A percentile compares a stretch with the other conserved stretches of the same genome.
Evolutionary conservation across 1,140 invertebrate species (phyloP).

Genomic region (Atta texana): DNA sequence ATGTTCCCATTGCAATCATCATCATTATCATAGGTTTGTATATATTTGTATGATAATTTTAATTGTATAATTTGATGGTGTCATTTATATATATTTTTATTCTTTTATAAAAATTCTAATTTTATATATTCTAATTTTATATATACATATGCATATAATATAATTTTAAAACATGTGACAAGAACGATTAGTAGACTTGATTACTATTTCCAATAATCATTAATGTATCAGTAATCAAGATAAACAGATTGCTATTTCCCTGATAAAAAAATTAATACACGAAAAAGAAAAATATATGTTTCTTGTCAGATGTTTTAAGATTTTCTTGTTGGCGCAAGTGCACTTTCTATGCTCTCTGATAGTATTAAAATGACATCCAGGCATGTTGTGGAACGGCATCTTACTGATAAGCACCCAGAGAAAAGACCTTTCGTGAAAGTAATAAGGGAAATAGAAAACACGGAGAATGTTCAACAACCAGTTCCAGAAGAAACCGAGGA

Average conservation of each 20-base stretch:
- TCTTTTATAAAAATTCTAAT: conserved; percentile 11
- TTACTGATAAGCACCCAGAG: conserved; percentile 88
- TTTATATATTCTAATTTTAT: conserved; percentile 17
- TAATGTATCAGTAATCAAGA: not conserved
- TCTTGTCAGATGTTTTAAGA: conserved; percentile 68
- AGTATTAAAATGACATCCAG: conserved; percentile 74
- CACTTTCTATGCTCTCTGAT: conserved; percentile 72
- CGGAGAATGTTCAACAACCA: conserved; percentile 76
- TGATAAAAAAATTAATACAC: not conserved
- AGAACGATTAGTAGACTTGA: not conserved
- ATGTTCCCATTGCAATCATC: conserved; percentile 89
- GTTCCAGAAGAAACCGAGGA: conserved; percentile 69
- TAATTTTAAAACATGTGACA: conserved; percentile 68
- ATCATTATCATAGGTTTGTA: conserved; percentile 88
- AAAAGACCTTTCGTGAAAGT: conserved; percentile 86
- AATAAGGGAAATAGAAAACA: conserved; percentile 87
- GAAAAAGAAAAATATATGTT: not conserved
- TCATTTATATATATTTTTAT: not conserved
- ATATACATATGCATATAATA: not conserved
- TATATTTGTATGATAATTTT: conserved; percentile 13
- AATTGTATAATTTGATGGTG: not conserved
- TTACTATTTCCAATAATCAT: conserved; percentile 10
- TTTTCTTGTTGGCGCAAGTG: not conserved
- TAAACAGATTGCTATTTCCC: not conserved
- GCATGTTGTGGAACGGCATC: conserved; percentile 89